A percentile compares a stretch with the other conserved stretches of the same genome.
Conservation (phyloP, 2,888 invertebrate genomes). For the Orthonevra nobilis region DNA sequence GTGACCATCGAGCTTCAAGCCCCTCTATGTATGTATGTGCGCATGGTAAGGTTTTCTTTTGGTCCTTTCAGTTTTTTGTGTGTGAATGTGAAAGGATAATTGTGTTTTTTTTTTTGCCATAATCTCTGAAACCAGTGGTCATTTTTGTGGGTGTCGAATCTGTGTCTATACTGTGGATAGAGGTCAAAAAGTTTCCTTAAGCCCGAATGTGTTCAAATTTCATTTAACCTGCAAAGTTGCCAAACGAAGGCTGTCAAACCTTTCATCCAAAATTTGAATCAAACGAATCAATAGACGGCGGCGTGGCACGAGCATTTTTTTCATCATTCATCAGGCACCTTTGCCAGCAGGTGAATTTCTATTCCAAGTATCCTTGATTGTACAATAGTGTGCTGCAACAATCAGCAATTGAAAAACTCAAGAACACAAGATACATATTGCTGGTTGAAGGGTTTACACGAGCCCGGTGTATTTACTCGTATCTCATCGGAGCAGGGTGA, state of each 20-base stretch:
- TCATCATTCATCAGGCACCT: no score
- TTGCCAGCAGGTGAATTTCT: slow-evolving; percentile 22
- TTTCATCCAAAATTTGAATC: no score
- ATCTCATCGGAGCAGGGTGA: no score
- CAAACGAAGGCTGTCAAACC: no score
- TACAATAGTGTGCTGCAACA: slow-evolving; percentile 52
- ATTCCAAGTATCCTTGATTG: slow-evolving; percentile 54
- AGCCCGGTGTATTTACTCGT: no score
- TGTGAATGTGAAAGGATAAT: no score
- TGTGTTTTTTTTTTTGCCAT: no score
- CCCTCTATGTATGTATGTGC: no score
- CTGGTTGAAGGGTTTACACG: no score
- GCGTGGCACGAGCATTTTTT: no score
- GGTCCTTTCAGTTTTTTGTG: background rate
- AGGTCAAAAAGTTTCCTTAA: slow-evolving; percentile 5
- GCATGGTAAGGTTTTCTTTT: slow-evolving; percentile 19
- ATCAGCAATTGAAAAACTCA: slow-evolving; percentile 57
- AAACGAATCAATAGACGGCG: no score
- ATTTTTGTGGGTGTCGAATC: background rate
- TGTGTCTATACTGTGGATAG: slow-evolving; percentile 11
- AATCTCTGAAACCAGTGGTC: slow-evolving; percentile 4
- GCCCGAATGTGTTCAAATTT: background rate
- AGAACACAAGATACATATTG: background rate
- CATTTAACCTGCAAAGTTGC: background rate
- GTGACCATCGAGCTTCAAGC: slow-evolving; percentile 17